Conservation (phyloP, 2,113 vertebrate genomes). For the Ornithorhynchus anatinus region DNA sequence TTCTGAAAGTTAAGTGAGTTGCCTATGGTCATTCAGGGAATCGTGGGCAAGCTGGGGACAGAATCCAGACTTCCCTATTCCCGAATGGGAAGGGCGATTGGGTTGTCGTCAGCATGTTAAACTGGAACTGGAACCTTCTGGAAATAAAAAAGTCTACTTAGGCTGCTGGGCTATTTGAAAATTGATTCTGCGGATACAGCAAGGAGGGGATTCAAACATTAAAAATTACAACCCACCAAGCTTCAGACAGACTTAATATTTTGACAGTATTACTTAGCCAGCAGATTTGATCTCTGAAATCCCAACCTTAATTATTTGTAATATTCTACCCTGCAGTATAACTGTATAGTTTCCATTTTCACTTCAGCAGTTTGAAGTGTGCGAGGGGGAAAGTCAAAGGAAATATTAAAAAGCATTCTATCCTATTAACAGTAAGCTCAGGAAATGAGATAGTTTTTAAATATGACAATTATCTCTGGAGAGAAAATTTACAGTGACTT, state of each 20-base stretch:
- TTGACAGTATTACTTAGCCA: conserved; percentile 1
- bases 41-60: background rate
- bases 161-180: background rate
- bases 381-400: too few relatives aligned
- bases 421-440: too few relatives aligned
- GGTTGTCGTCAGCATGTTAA: background rate
- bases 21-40: background rate
- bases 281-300: background rate
- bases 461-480: too few relatives aligned
- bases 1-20: background rate
- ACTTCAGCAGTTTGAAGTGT: too few relatives aligned
- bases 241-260: background rate
- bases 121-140: background rate
- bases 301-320: too few relatives aligned
- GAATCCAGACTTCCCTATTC: background rate
- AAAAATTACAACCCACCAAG: background rate
- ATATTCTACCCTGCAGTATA: too few relatives aligned
- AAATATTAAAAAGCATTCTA: too few relatives aligned
- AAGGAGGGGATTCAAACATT: too few relatives aligned
- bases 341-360: too few relatives aligned
- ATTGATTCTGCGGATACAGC: background rate
- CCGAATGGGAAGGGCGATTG: background rate
- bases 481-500: too few relatives aligned
- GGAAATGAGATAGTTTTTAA: too few relatives aligned
- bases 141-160: background rate